phyloP scores from a whole-genome alignment of 2,113 vertebrate genomes.

The Spilogale gracilis region DNA sequence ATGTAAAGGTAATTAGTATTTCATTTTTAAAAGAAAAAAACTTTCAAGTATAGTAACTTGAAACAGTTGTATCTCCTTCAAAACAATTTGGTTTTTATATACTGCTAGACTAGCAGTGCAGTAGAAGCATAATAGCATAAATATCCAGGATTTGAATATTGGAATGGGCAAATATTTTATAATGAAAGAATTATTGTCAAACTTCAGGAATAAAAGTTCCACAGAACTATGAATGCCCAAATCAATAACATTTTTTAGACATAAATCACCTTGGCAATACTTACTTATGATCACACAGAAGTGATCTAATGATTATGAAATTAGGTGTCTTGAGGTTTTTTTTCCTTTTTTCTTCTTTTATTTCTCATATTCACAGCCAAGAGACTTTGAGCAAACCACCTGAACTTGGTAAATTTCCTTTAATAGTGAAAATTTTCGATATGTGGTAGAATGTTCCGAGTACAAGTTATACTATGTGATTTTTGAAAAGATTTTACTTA shows the following conservation, averaged over 20 bases:
- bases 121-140: conserved; percentile 7
- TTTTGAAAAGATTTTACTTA: neutral
- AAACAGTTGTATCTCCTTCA: conserved; percentile 56
- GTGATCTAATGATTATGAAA: conserved; percentile 61
- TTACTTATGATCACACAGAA: conserved; percentile 46
- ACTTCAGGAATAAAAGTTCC: conserved; percentile 17
- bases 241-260: conserved; percentile 18
- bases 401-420: conserved; percentile 12
- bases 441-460: conserved; percentile 12
- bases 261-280: conserved; percentile 48
- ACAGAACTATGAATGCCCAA: conserved; percentile 48
- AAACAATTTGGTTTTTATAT: conserved; percentile 64
- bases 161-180: conserved; percentile 47
- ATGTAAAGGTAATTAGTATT: conserved; percentile 60
- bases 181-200: neutral
- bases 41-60: conserved; percentile 46
- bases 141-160: conserved; percentile 35
- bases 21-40: conserved; percentile 62
- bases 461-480: conserved; percentile 35
- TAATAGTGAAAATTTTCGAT: conserved; percentile 16
- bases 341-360: neutral
- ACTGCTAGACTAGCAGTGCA: neutral
- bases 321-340: neutral
- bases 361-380: neutral
- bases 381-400: neutral